phyloP scores from a whole-genome alignment of 2,113 vertebrate genomes.

The Solenodon paradoxus region DNA sequence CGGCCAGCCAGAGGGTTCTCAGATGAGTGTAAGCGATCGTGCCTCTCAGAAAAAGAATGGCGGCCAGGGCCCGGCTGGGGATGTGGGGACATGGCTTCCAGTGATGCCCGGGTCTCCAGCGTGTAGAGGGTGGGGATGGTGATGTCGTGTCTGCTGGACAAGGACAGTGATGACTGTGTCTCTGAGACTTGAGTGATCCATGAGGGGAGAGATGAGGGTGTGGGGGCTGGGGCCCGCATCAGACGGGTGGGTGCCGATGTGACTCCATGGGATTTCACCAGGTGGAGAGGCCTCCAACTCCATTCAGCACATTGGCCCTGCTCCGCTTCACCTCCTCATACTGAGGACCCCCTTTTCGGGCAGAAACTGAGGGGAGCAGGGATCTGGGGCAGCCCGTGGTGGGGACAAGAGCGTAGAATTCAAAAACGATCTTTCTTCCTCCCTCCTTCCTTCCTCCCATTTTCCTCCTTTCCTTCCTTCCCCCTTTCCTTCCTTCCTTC shows the following conservation, averaged over 20 bases:
- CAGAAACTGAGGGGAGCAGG: fast-evolving
- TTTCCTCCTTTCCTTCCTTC: no score
- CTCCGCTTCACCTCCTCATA: no score
- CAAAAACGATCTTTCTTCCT: neutral
- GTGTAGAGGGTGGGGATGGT: neutral
- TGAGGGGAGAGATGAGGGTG: neutral
- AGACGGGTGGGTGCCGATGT: neutral
- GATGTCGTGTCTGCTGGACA: neutral
- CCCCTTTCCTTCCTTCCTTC: no score
- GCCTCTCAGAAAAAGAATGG: neutral
- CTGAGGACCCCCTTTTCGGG: neutral
- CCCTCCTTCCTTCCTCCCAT: neutral
- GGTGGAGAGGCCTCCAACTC: neutral
- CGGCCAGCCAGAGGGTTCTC: neutral
- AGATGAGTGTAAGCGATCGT: fast-evolving
- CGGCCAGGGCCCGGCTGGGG: fast-evolving
- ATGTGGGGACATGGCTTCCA: no score
- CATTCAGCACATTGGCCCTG: fast-evolving
- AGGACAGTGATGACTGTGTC: neutral
- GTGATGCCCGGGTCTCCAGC: no score
- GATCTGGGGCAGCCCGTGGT: neutral
- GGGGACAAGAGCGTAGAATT: neutral
- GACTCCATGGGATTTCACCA: neutral
- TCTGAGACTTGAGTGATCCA: neutral
- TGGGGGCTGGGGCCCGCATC: fast-evolving